Evolutionary conservation across 2,113 vertebrate genomes (phyloP).

Genomic region (Dolichallabes microphthalmus): DNA sequence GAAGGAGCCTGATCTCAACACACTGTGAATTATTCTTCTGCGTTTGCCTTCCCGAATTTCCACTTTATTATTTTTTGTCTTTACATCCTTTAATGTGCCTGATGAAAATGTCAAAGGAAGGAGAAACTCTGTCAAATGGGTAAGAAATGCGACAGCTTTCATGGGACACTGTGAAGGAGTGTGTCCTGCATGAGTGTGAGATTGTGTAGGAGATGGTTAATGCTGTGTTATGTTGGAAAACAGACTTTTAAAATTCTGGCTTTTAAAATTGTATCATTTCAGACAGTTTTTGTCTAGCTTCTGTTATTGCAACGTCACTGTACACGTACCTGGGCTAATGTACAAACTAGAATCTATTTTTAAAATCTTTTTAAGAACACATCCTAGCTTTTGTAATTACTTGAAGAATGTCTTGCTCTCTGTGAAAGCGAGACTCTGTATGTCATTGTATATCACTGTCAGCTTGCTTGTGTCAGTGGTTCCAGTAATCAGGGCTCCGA

Average conservation of each 20-base stretch:
- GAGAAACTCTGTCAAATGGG: constrained; percentile 69
- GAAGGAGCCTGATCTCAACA: constrained; percentile 18
- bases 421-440: constrained; percentile 12
- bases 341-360: not conserved
- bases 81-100: constrained; percentile 55
- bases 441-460: constrained; percentile 25
- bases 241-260: not conserved
- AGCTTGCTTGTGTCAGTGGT: constrained; percentile 32
- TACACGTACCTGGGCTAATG: not conserved
- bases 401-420: constrained; percentile 1
- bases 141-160: constrained; percentile 55
- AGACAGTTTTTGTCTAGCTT: not conserved
- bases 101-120: constrained; percentile 78
- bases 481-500: constrained; percentile 53
- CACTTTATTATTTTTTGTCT: constrained; percentile 8
- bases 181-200: constrained; percentile 33
- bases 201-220: not conserved
- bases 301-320: constrained; percentile 5
- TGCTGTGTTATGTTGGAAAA: not conserved
- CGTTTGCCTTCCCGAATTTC: constrained; percentile 39
- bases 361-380: not conserved
- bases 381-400: constrained; percentile 17
- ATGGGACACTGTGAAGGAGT: not conserved
- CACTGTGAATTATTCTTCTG: constrained; percentile 21
- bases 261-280: not conserved